phyloP scores from a whole-genome alignment of 2,113 vertebrate species.

The Phrynosoma platyrhinos region DNA sequence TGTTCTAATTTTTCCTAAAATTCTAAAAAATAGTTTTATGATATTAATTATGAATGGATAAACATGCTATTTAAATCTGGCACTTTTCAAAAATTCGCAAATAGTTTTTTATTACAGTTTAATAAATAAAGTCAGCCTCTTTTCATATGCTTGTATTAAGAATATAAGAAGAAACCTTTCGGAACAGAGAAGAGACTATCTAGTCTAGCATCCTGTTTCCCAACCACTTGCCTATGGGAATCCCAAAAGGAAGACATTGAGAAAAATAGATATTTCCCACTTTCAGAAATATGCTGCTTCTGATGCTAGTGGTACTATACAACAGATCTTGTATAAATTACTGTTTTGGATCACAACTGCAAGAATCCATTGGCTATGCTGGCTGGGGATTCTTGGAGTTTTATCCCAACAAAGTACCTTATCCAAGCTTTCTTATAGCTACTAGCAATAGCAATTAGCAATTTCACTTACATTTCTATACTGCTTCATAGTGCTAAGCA shows the following conservation, averaged over 20 bases:
- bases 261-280: not conserved
- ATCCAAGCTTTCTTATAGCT: too few species aligned
- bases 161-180: not conserved
- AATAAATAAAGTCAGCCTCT: not conserved
- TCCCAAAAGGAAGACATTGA: not conserved
- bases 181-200: not conserved
- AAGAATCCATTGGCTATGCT: too few species aligned
- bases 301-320: not conserved
- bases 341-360: too few species aligned
- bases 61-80: too few species aligned
- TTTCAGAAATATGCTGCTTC: not conserved
- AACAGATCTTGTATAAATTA: not conserved
- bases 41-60: not conserved
- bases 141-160: not conserved
- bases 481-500: not conserved
- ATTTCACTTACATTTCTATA: too few species aligned
- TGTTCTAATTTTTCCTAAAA: too few species aligned
- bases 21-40: not conserved
- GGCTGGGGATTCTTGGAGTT: too few species aligned
- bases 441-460: too few species aligned
- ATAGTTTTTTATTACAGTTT: too few species aligned
- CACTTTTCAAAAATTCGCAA: not conserved
- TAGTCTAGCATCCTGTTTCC: not conserved
- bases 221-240: not conserved
- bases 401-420: too few species aligned